Conservation (phyloP, 2,113 vertebrate genomes). For the Thamnophis sirtalis region DNA sequence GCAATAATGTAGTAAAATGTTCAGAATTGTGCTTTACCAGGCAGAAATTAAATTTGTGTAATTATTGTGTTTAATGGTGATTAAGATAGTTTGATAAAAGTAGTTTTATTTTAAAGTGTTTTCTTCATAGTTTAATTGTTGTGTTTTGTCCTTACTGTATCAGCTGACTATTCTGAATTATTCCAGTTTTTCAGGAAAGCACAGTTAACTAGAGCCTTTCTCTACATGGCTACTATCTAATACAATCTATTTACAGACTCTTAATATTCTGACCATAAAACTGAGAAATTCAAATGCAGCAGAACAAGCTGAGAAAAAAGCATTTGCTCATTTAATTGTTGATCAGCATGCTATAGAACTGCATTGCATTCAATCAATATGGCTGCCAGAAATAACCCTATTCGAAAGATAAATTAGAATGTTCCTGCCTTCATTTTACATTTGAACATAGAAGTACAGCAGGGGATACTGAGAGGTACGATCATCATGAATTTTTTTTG, state of each 20-base stretch:
- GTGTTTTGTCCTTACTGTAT: not conserved
- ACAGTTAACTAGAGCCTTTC: not conserved
- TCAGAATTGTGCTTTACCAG: not conserved
- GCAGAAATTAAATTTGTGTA: not conserved
- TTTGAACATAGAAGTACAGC: not conserved
- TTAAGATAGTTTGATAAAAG: not conserved
- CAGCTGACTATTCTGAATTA: not conserved
- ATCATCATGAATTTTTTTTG: not conserved
- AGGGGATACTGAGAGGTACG: not conserved
- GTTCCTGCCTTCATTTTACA: not conserved
- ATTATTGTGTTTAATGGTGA: not conserved
- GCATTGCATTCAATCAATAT: not conserved
- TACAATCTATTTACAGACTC: not conserved
- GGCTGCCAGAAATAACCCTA: slow-evolving; percentile 1
- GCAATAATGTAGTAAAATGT: not conserved
- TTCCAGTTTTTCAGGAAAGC: not conserved
- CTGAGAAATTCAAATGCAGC: not conserved
- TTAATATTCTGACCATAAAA: not conserved
- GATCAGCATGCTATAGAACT: slow-evolving; percentile 4
- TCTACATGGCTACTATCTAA: not conserved
- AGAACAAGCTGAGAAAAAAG: not conserved
- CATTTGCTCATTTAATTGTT: slow-evolving; percentile 19
- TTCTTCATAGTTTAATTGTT: not conserved
- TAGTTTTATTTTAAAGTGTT: not conserved
- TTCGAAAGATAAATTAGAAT: slow-evolving; percentile 15